Evolutionary conservation across 30 jellyfish, hydroid and myxozoan species (phyloP), one percentile per base, ranked within the genome.

Genomic region (Hydractinia symbiolongicarpus): DNA sequence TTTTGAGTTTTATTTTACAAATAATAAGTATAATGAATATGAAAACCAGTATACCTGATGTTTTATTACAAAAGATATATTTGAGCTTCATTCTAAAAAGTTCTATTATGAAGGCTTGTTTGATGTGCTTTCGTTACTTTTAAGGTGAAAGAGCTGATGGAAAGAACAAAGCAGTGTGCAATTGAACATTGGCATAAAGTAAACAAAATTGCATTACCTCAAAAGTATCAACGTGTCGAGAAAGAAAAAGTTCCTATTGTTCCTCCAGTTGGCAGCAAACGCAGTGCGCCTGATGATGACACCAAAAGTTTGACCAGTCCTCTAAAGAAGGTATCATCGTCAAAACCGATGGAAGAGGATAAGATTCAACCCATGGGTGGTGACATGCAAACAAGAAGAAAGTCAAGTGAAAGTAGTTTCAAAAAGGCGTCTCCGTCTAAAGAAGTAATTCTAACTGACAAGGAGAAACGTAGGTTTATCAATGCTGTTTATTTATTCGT

Each of bases 151-250:
- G 55, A 77, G 30, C 77, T 55, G 54, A 77, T 77, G 85, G 85
- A 77, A 54, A 57, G 76, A 55, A 60, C 85, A 53, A 77, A 77
- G 55, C 79, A 52, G 55, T 77, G 85, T 77, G 85, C 85, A 14
- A 77, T 77, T 11, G 73, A 77, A 77, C 85, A 77, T 60, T 77
- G 85, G 85, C 85, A 77, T 66, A 55, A 60, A 61, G 76, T 55
- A 21, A 77, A 77, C 53, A 55, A 77, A 51, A 54, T 53, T 19
- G 57, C 54, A 4, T 55, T 77, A 4, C 85, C 85, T 9, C 79
- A 61, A 5, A 55, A 66, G 14, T 53, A 54, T 66, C 40, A 71
- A n/a, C 11, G 14, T 13, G 17, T 13, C 1, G 50, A 67, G 1
- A 19, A 9, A 9, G 80, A 71, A 7, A 53, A 55, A 19, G 62